These are phyloP conservation scores for Formica selysi DNA, from an alignment of 1,140 invertebrate genomes.

Conservation along the genomic window DNA sequence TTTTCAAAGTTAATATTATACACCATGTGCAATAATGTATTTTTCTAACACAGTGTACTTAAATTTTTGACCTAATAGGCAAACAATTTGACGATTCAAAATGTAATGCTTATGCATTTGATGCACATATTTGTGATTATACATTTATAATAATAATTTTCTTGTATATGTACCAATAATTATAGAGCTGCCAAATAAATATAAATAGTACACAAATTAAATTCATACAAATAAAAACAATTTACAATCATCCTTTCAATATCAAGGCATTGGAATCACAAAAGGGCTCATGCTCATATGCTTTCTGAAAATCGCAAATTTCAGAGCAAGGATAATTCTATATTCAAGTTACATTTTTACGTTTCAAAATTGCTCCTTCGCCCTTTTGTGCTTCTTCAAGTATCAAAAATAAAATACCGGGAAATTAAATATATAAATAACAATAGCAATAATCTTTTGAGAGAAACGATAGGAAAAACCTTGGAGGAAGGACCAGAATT, in stretches of 20 bases:
- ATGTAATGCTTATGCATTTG: not conserved
- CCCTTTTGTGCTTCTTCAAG: slow-evolving; percentile 56
- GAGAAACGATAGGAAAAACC: slow-evolving; percentile 1
- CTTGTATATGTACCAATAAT: not conserved
- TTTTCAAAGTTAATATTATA: no score
- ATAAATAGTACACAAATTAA: slow-evolving; percentile 20
- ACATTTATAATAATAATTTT: not conserved
- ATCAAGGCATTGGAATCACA: slow-evolving; percentile 54
- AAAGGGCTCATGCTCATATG: slow-evolving; percentile 14
- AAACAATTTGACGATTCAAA: not conserved
- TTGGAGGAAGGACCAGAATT: not conserved
- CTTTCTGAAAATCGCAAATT: not conserved
- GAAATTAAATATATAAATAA: slow-evolving; percentile 51
- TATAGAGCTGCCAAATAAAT: slow-evolving; percentile 16
- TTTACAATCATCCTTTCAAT: slow-evolving; percentile 16
- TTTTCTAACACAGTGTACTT: not conserved
- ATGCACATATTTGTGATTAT: not conserved
- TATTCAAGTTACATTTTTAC: not conserved
- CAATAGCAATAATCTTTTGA: slow-evolving; percentile 20
- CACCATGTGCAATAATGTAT: not conserved
- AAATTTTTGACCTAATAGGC: not conserved
- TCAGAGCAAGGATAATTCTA: not conserved
- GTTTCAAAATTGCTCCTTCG: not conserved
- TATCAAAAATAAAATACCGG: slow-evolving; percentile 66
- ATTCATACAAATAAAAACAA: slow-evolving; percentile 38